A percentile compares a stretch with the other conserved stretches of the same genome.
These are phyloP conservation scores for Poecilus cupreus DNA, from an alignment of 2,888 invertebrate species.

Conservation along the genomic window DNA sequence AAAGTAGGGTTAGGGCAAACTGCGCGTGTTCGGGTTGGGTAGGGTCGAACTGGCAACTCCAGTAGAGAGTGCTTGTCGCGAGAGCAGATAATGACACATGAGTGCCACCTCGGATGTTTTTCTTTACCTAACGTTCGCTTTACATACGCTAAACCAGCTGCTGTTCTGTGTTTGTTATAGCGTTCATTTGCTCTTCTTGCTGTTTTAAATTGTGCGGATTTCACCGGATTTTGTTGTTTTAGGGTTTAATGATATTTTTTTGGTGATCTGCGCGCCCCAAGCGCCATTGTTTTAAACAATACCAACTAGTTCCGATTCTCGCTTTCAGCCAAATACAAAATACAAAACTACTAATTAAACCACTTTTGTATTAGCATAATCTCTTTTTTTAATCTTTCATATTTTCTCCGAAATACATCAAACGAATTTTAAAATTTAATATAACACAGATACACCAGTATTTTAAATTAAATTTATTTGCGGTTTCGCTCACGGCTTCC, in stretches of 20 bases:
- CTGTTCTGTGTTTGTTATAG: constrained; percentile 8
- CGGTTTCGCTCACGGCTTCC: no score
- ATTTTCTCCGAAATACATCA: no score
- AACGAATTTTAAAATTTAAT: no score
- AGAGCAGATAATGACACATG: constrained; percentile 59
- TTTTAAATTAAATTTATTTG: no score
- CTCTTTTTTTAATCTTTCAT: no score
- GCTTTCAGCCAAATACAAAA: no score
- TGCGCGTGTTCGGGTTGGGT: no score
- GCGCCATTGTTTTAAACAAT: constrained; percentile 19
- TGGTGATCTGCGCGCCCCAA: constrained; percentile 6
- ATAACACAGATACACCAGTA: no score
- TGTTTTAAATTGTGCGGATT: constrained; percentile 16
- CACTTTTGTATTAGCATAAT: no score
- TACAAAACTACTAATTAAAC: no score
- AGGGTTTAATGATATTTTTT: constrained; percentile 26
- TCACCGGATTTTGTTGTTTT: constrained; percentile 30
- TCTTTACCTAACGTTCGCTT: constrained; percentile 36
- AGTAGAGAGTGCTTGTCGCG: constrained; percentile 36
- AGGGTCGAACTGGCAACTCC: neutral
- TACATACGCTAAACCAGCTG: constrained; percentile 27
- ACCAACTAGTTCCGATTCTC: neutral
- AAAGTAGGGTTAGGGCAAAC: no score
- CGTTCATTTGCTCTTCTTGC: constrained; percentile 41
- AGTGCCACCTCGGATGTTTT: constrained; percentile 50